Evolutionary conservation across 37 sponge, comb jelly and placozoan genomes (phyloP), one percentile per base, ranked within the genome.

Genomic region (Tethya wilhelma): DNA sequence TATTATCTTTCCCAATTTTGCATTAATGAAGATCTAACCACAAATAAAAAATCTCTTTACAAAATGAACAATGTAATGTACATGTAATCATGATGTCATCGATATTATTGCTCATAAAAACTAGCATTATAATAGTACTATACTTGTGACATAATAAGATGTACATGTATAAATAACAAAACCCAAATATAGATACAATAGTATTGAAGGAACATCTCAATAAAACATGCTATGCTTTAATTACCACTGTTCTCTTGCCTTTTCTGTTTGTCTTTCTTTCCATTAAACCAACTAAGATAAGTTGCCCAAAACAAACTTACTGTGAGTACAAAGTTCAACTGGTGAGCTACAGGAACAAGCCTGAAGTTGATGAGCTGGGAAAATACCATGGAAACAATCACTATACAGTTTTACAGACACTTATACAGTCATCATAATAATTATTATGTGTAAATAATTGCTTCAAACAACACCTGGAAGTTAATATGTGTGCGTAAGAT

Each of bases 281-380:
- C 71, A 67, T 53, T 75, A 44, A 66, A 73, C 70, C 67, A 78
- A 65, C 86, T 85, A 44, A 90, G 86, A 65, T 58, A 90, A n/a
- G 78, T 46, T 22, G 86, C 86, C 91, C 91, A 90, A 9, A 71
- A 73, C 62, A 90, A 41, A 67, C 91, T 90, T n/a, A 85, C 82
- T 25, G 85, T 34, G 19, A 90, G 71, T 28, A 85, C 86, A 76
- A 90, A 80, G 73, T 90, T 90, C 53, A 90, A 62, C 45, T 90
- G 91, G 63, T 90, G 91, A 36, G 82, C 77, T 4, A 90, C 64
- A 29, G 91, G 91, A 0, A 90, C 63, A 33, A 90, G 38, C 32
- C 58, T 79, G 71, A 90, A 90, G 69, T 90, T 90, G 44, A 90
- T 28, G 1, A 85, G 9, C 90, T 89, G 64, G 1, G 56, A 45